Conservation (phyloP, 1,140 invertebrate genomes). For the Brachionus paranguensis region DNA sequence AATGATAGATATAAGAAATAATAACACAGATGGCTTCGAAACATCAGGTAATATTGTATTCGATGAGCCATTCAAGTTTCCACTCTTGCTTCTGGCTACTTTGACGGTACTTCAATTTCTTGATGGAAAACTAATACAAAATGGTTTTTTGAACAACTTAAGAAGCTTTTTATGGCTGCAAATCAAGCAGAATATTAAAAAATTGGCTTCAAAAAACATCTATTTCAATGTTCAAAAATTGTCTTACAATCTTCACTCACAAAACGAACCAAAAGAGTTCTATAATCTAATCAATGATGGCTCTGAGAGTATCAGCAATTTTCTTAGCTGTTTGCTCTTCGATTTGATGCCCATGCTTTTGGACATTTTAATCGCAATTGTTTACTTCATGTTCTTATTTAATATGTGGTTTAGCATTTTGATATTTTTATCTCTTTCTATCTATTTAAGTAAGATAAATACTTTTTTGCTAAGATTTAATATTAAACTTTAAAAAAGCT, state of each 20-base stretch:
- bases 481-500: background rate
- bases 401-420: slow-evolving; percentile 89
- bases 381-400: slow-evolving; percentile 78
- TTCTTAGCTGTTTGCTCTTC: slow-evolving; percentile 58
- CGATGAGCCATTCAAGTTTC: slow-evolving; percentile 13
- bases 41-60: background rate
- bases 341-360: slow-evolving; percentile 79
- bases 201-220: slow-evolving; percentile 76
- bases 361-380: slow-evolving; percentile 83
- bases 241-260: slow-evolving; percentile 72
- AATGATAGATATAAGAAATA: slow-evolving; percentile 3
- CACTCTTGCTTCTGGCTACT: background rate
- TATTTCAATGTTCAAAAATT: slow-evolving; percentile 76
- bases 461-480: slow-evolving; percentile 56
- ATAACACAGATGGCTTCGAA: background rate
- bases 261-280: slow-evolving; percentile 87
- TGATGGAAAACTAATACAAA: background rate
- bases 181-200: slow-evolving; percentile 87
- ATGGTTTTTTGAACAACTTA: slow-evolving; percentile 62
- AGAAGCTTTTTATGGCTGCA: slow-evolving; percentile 85
- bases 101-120: background rate
- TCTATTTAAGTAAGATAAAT: slow-evolving; percentile 21
- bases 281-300: slow-evolving; percentile 63
- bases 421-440: slow-evolving; percentile 62
- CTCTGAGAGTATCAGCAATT: background rate